Evolutionary conservation across 2,113 vertebrate species (phyloP).

Genomic region (Sorex araneus): DNA sequence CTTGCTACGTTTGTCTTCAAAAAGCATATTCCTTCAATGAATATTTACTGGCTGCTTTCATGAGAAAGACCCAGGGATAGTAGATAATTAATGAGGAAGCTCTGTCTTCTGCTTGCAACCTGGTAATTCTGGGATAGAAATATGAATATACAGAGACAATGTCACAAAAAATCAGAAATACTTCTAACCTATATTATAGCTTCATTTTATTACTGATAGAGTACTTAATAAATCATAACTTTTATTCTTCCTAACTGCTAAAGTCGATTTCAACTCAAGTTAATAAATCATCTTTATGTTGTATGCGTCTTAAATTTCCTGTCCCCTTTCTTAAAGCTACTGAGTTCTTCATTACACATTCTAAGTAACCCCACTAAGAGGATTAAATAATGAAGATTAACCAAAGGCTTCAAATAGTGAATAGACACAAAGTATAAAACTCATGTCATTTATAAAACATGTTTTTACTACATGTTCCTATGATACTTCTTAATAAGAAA

Average conservation of each 20-base stretch:
- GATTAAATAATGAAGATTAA: slow-evolving; percentile 62
- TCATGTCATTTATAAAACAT: slow-evolving; percentile 50
- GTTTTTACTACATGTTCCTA: background rate
- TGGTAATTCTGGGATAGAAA: background rate
- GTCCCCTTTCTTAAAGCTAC: background rate
- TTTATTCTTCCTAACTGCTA: slow-evolving; percentile 66
- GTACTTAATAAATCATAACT: slow-evolving; percentile 69
- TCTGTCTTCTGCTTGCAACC: background rate
- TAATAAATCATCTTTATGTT: slow-evolving; percentile 74
- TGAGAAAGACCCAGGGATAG: background rate
- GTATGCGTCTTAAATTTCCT: slow-evolving; percentile 2
- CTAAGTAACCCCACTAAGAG: slow-evolving; percentile 39
- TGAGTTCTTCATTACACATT: slow-evolving; percentile 43
- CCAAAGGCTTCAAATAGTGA: slow-evolving; percentile 39
- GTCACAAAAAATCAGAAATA: slow-evolving; percentile 4
- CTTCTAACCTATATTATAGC: background rate
- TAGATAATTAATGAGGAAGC: background rate
- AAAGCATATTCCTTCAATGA: background rate
- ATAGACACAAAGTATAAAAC: slow-evolving; percentile 36
- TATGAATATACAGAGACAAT: background rate
- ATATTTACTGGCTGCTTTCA: background rate
- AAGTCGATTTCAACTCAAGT: slow-evolving; percentile 64
- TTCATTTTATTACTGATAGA: slow-evolving; percentile 56
- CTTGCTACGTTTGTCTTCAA: background rate
- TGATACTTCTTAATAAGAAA: slow-evolving; percentile 63